Base-by-base conservation (phyloP, 2,888 invertebrate genomes). In the Gortyna flavago region DNA sequence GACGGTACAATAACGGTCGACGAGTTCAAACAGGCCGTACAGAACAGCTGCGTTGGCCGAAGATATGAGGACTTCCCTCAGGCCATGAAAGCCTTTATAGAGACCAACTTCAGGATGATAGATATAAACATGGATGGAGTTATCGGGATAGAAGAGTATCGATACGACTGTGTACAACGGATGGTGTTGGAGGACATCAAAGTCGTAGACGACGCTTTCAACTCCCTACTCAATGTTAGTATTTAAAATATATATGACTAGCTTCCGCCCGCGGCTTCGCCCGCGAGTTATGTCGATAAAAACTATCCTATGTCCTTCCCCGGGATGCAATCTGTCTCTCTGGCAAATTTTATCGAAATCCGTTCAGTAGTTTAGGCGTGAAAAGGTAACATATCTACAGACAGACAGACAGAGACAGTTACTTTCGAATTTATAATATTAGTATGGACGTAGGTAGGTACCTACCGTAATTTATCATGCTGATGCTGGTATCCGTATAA, bases 81-180 rank as follows among this genome's bases (percentile, higher is more conserved):
- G 94, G 98, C 98, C 8, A 98, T 98, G 98, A 98, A 97, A 91
- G 98, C 98, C 92, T 98, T 98, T 93, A 98, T 98, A 91, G 98
- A 98, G 93, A 97, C 98, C 73, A 98, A 98, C 94, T 98, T 98
- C 93, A 97, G 97, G 91, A 97, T 98, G 97, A 97, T 98, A 66
- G 98, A 98, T 91, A 97, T 98, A 78, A 98, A 98, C 90, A 97
- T 97, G 77, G 98, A 98, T 89, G 98, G 98, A 5, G 97, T 98
- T 21, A 97, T 98, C 83, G 98, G 97, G 21, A 95, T 98, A 2
- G 98, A 98, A 85, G 98, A 98, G 95, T 98, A 97, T 94, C 97
- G 98, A 90, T 98, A 98, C 92, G 98, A 98, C 94, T 98, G 98
- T 92, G 98, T 98, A 76, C 97, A 98, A 89, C 97, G 98, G 92